These are phyloP conservation scores for Notodonta ziczac DNA, from an alignment of 2,888 invertebrate species.

Conservation along the genomic window DNA sequence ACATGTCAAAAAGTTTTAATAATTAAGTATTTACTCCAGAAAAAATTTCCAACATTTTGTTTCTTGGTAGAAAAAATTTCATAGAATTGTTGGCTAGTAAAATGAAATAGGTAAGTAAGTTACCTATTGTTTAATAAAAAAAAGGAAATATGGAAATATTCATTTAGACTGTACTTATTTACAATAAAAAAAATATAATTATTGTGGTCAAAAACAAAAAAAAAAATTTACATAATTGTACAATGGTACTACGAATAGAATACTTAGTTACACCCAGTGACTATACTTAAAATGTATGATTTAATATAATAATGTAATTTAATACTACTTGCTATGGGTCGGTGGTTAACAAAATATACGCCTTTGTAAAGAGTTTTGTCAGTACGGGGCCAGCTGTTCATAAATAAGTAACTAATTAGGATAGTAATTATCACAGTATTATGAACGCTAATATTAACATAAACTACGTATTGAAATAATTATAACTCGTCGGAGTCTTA, in stretches of 20 bases:
- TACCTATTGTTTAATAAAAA: too few relatives aligned
- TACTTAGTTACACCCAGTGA: slow-evolving; percentile 28
- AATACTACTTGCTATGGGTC: slow-evolving; percentile 13
- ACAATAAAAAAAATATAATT: too few relatives aligned
- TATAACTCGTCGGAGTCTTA: slow-evolving; percentile 22
- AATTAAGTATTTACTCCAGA: neutral
- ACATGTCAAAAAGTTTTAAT: slow-evolving; percentile 9
- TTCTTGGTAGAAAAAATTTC: too few relatives aligned
- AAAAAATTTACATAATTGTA: neutral
- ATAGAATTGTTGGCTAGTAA: too few relatives aligned
- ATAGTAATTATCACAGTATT: slow-evolving; percentile 36
- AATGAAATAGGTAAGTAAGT: too few relatives aligned
- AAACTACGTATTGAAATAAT: slow-evolving; percentile 32
- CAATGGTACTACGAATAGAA: slow-evolving; percentile 13
- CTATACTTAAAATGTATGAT: slow-evolving; percentile 11
- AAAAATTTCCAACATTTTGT: too few relatives aligned
- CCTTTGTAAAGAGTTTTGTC: slow-evolving; percentile 33
- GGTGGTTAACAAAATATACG: slow-evolving; percentile 32
- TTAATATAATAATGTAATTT: slow-evolving; percentile 10
- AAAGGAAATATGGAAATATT: too few relatives aligned
- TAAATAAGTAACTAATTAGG: slow-evolving; percentile 40
- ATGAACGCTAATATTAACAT: slow-evolving; percentile 24
- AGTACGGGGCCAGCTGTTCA: slow-evolving; percentile 27
- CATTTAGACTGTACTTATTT: too few relatives aligned
- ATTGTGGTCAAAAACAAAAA: too few relatives aligned